A percentile compares a stretch with the other conserved stretches of the same genome.
Conservation (phyloP, 2,888 invertebrate genomes). For the Oligia latruncula region DNA sequence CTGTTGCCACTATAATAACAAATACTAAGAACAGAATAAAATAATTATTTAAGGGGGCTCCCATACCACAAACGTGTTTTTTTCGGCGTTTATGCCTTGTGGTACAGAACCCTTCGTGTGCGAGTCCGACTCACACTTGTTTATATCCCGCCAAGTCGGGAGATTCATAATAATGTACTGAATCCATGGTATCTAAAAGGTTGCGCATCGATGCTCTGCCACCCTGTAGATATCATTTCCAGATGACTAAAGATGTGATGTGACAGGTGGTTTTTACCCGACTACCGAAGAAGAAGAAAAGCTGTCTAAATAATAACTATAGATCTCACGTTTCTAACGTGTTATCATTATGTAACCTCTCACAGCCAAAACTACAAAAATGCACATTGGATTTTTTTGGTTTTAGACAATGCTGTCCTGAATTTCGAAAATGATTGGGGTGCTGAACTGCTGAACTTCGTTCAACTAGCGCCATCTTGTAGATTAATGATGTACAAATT, state of each 20-base stretch:
- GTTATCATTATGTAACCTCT: background rate
- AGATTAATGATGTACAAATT: constrained; percentile 16
- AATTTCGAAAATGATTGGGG: background rate
- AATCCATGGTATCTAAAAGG: background rate
- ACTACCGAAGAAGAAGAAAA: background rate
- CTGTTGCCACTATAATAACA: too few species aligned
- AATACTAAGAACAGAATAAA: too few species aligned
- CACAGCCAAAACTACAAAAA: background rate
- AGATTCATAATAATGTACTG: too few species aligned
- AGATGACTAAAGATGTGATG: background rate
- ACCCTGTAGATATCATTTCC: background rate
- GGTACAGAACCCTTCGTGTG: too few species aligned
- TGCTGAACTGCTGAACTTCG: background rate
- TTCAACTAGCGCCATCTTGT: constrained; percentile 37
- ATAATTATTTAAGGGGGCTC: too few species aligned
- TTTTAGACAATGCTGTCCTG: background rate
- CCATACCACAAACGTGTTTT: too few species aligned
- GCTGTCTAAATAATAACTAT: background rate
- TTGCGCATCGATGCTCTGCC: background rate
- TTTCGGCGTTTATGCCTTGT: too few species aligned
- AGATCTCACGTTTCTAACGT: background rate
- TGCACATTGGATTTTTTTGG: background rate
- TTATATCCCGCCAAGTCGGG: too few species aligned
- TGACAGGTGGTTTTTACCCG: background rate
- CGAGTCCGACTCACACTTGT: too few species aligned